Evolutionary conservation across 2,113 vertebrate species (phyloP).

Genomic region (Bubo scandiacus): DNA sequence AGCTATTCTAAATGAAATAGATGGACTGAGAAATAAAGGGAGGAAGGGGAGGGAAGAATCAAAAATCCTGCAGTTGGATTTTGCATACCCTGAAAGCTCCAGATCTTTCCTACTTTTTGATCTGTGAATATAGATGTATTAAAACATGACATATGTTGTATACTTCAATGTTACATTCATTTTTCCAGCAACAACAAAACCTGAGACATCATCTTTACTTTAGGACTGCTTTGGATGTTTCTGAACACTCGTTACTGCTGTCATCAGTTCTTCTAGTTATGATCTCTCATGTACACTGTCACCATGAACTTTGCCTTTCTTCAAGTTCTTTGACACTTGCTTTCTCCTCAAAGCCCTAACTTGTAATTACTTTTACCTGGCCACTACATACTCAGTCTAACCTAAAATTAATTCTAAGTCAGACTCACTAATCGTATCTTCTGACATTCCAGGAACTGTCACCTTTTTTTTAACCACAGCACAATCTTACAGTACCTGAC

Average conservation of each 20-base stretch:
- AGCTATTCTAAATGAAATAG: background rate
- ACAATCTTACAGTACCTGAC: background rate
- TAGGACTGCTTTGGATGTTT: background rate
- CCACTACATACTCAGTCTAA: background rate
- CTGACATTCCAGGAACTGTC: background rate
- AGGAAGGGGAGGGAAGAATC: fast-evolving
- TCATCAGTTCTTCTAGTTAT: background rate
- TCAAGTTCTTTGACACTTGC: background rate
- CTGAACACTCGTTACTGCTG: background rate
- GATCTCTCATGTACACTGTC: background rate
- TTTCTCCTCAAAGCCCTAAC: background rate
- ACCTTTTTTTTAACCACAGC: background rate
- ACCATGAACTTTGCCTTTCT: background rate
- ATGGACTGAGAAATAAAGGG: background rate
- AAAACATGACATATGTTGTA: background rate
- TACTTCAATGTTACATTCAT: background rate
- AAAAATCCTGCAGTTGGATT: background rate
- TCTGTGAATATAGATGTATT: background rate
- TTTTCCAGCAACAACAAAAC: background rate
- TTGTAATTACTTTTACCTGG: background rate
- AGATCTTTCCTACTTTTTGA: background rate
- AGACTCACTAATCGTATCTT: background rate
- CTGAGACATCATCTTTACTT: background rate
- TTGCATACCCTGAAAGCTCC: background rate
- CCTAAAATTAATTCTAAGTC: background rate